Evolutionary conservation across 1,140 invertebrate species (phyloP), one percentile per base, ranked within the genome.

Genomic region (Oryzaephilus surinamensis): DNA sequence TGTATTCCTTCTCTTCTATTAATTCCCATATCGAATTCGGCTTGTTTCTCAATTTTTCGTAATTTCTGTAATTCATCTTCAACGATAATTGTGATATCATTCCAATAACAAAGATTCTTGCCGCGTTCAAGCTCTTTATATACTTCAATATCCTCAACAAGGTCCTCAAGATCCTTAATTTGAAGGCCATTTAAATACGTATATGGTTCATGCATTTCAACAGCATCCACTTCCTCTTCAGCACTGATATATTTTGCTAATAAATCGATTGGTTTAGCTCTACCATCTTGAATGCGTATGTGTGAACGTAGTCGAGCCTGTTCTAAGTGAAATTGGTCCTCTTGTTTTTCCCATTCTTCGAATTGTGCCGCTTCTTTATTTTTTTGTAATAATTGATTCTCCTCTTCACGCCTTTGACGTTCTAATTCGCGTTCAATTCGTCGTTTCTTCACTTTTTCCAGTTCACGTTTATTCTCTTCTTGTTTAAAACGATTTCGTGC

Each of bases 201-300:
- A 54, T 97, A 98, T 0, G 96, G 95, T 63, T 99, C 94, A 57
- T 96, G 90, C 87, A 99, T 94, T 69, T 98, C 94, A 15, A 97
- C 83, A 2, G 89, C 85, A 61, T 90, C 84, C 19, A 89, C 83
- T 52, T 90, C 81, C 53, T 92, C 86, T 57, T 94, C 88, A 0
- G 85, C 84, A 59, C 84, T 90, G 16, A 98, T 92, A 56, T 98
- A 99, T 64, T 95, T 91, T 0, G 93, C 93, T 26, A 99, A 65
- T 32, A 98, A 70, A 74, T 99, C 97, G 51, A 99, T 99, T 0
- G 97, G 93, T 61, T 99, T 99, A 0, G 95, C 95, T 58, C 90
- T 64, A 6, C 92, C 91, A 66, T 97, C 92, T 47, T 95, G 84
- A 27, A 99, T 98, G 40, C 96, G 74, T 40, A 99, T 97, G 54